Conservation (phyloP, 2,888 invertebrate species). For the Spodoptera littoralis region DNA sequence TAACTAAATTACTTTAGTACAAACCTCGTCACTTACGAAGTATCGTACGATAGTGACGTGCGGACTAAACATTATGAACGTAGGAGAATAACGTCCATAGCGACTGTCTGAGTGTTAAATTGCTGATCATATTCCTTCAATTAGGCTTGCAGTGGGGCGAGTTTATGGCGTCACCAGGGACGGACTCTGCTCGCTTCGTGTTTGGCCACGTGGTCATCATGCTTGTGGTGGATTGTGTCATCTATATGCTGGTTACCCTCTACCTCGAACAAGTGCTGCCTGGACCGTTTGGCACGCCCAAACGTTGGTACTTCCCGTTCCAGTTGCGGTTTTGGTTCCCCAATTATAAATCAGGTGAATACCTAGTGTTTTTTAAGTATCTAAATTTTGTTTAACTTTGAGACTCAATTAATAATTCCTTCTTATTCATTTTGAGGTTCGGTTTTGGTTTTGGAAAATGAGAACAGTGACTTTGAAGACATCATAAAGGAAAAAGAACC, state of each 20-base stretch:
- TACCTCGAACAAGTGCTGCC: constrained; percentile 96
- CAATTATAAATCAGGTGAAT: constrained; percentile 47
- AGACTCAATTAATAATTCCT: not conserved
- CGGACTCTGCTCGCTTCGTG: constrained; percentile 91
- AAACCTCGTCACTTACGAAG: too few species aligned
- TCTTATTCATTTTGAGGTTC: constrained; percentile 53
- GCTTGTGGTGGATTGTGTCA: constrained; percentile 90
- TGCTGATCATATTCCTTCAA: constrained; percentile 36
- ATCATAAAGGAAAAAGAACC: constrained; percentile 85
- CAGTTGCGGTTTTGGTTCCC: constrained; percentile 88
- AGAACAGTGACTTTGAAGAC: constrained; percentile 49
- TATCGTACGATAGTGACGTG: too few species aligned
- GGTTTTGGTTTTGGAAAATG: constrained; percentile 31
- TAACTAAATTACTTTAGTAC: too few species aligned
- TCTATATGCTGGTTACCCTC: constrained; percentile 93
- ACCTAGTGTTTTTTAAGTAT: constrained; percentile 33
- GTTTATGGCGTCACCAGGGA: constrained; percentile 89
- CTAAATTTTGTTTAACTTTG: too few species aligned
- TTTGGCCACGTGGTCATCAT: constrained; percentile 92
- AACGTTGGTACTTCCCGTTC: constrained; percentile 94
- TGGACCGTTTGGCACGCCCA: constrained; percentile 95
- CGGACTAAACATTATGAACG: constrained; percentile 13
- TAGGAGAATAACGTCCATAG: constrained; percentile 40
- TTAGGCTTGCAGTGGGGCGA: constrained; percentile 90
- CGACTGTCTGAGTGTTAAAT: constrained; percentile 41